Evolutionary conservation across 2,888 invertebrate genomes (phyloP), one percentile per base, ranked within the genome.

Genomic region (Galerucella calmariensis): DNA sequence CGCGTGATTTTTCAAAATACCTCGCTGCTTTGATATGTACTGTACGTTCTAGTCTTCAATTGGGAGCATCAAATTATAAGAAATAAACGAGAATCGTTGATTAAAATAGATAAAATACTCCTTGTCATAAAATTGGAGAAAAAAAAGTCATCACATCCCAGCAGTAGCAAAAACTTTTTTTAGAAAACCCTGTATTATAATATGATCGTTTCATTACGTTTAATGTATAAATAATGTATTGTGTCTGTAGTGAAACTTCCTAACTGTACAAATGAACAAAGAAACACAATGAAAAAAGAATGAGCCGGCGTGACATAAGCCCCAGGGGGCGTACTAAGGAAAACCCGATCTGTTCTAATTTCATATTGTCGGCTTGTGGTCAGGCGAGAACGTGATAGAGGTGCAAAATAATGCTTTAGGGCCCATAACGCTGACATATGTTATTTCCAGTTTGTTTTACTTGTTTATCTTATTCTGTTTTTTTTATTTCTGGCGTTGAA

Each of bases 311-410:
- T 14, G 48, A 51, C 72, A 14, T 58, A 44, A 24, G 41, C 59
- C 69, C 72, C 70, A 16, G 51, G 76, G 70, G 73, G 66, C 70
- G 51, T 41, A 72, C 78, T 51, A 69, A 73, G 77, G 75, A 78
- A 75, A 78, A 75, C 72, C 77, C 74, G 73, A 77, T 77, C 77
- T 75, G 72, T 74, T 80, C 80, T 80, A 81, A 81, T 81, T 80
- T 78, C 78, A 80, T 80, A 81, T 80, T 81, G 81, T 81, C 76
- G 77, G 70, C 70, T 71, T 48, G 70, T 69, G 77, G 81, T 78
- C 78, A 77, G 75, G 61, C 73, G 72, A 69, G 73, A 65, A 79
- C 81, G 81, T 81, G 81, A 81, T 77, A 74, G 75, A 77, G 71
- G 71, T 81, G 74, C 77, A 75, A 78, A 79, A 66, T 76, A 75